These are phyloP conservation scores for Sebastolobus alascanus DNA, from an alignment of 2,797 vertebrate species.

Conservation along the genomic window DNA sequence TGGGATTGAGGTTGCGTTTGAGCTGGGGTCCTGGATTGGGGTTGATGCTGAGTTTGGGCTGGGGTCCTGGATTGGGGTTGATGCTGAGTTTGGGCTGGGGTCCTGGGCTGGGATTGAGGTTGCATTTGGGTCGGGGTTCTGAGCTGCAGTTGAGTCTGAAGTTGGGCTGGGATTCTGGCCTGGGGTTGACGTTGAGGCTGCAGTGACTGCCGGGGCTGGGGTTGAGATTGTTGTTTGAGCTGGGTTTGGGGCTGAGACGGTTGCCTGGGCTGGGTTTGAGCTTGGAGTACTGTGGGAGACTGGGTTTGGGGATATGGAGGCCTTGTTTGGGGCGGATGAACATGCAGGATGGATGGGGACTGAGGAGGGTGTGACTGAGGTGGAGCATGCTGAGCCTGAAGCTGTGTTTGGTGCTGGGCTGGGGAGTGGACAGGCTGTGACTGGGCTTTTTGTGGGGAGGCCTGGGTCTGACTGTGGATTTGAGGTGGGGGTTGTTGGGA, in stretches of 20 bases:
- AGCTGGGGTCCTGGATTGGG: neutral
- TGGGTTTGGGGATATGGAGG: conserved; percentile 53
- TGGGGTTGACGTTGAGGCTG: conserved; percentile 57
- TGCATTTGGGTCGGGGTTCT: conserved; percentile 27
- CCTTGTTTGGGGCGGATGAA: conserved; percentile 58
- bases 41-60: conserved; percentile 22
- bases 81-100: neutral
- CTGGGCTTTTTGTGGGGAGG: conserved; percentile 49
- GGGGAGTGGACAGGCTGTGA: conserved; percentile 38
- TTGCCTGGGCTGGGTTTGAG: conserved; percentile 48
- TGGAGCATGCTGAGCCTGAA: conserved; percentile 44
- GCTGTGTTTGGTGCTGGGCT: conserved; percentile 55
- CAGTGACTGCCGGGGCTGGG: conserved; percentile 31
- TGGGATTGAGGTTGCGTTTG: neutral
- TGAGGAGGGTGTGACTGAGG: conserved; percentile 45
- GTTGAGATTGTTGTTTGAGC: conserved; percentile 51
- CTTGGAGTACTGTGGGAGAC: conserved; percentile 40
- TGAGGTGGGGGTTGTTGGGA: conserved; percentile 42
- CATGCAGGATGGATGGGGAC: conserved; percentile 46
- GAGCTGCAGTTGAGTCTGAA: conserved; percentile 33
- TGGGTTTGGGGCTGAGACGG: conserved; percentile 51
- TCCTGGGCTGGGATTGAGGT: conserved; percentile 27
- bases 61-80: conserved; percentile 28
- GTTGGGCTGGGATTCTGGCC: conserved; percentile 33
- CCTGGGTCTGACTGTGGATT: conserved; percentile 54